Evolutionary conservation across 2,888 invertebrate genomes (phyloP).

Genomic region (Pseudeuparius sepicola): DNA sequence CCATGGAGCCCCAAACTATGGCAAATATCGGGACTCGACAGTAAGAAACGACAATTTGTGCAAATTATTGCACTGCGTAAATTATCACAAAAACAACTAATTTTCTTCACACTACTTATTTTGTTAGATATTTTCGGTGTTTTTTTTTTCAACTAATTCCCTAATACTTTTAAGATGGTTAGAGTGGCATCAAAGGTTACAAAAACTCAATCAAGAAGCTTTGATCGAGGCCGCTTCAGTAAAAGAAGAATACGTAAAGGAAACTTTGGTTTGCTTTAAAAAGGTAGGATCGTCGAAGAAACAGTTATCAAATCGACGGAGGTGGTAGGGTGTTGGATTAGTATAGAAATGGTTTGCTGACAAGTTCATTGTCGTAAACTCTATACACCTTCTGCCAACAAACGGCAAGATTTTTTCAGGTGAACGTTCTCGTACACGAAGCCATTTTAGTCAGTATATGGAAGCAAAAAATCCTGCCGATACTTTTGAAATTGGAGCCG

Average conservation of each 20-base stretch:
- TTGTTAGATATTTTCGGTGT: no score
- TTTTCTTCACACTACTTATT: no score
- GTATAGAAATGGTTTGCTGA: no score
- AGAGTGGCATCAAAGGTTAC: slow-evolving; percentile 70
- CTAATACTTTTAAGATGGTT: slow-evolving; percentile 52
- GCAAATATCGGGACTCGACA: slow-evolving; percentile 55
- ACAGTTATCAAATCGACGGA: no score
- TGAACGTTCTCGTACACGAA: slow-evolving; percentile 69
- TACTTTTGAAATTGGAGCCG: slow-evolving; percentile 57
- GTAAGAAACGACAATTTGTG: slow-evolving; percentile 32
- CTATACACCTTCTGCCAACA: no score
- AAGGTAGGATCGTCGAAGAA: no score
- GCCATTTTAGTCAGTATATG: slow-evolving; percentile 74
- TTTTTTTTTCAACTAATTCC: neutral
- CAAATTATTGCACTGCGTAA: slow-evolving; percentile 9
- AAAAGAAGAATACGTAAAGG: slow-evolving; percentile 78
- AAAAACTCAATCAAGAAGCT: slow-evolving; percentile 82
- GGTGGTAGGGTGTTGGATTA: no score
- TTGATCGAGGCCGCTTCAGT: slow-evolving; percentile 67
- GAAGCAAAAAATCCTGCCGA: slow-evolving; percentile 73
- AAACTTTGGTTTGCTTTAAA: slow-evolving; percentile 62
- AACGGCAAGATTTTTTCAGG: slow-evolving; percentile 39
- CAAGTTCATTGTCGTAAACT: no score
- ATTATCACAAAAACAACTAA: no score
- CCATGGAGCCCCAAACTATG: slow-evolving; percentile 55